Evolutionary conservation across 2,113 vertebrate genomes (phyloP).

Genomic region (Corydoras sp.): DNA sequence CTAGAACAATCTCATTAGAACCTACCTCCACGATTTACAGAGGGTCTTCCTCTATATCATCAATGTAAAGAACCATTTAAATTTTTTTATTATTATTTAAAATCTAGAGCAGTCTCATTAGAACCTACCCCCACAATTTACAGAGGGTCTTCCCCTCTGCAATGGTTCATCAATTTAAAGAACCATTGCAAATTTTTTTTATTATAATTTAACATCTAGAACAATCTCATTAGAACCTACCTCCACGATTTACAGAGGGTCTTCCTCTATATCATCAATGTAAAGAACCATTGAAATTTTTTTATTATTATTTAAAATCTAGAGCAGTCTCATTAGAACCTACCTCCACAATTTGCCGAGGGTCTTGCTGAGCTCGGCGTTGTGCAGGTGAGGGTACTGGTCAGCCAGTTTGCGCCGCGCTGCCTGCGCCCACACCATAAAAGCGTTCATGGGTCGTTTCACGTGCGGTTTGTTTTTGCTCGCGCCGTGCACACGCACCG

Average conservation of each 20-base stretch:
- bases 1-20: no score
- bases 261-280: slow-evolving; percentile 65
- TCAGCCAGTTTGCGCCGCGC: slow-evolving; percentile 93
- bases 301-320: no score
- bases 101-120: no score
- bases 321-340: slow-evolving; percentile 34
- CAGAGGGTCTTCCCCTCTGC: slow-evolving; percentile 93
- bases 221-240: slow-evolving; percentile 64
- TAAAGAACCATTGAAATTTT: no score
- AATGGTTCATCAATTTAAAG: no score
- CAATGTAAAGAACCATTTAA: no score
- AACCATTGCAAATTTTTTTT: no score
- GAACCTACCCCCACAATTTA: no score
- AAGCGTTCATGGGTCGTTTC: slow-evolving; percentile 79
- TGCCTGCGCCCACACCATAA: slow-evolving; percentile 91
- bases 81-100: no score
- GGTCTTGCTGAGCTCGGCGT: slow-evolving; percentile 96
- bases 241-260: slow-evolving; percentile 94
- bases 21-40: no score
- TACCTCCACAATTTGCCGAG: slow-evolving; percentile 95
- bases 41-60: no score
- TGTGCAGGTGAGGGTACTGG: slow-evolving; percentile 95
- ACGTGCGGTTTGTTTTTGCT: slow-evolving; percentile 94
- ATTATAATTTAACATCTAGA: no score
- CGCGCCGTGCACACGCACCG: slow-evolving; percentile 90